Conservation (phyloP, 2,113 vertebrate genomes). For the Laticauda colubrina region DNA sequence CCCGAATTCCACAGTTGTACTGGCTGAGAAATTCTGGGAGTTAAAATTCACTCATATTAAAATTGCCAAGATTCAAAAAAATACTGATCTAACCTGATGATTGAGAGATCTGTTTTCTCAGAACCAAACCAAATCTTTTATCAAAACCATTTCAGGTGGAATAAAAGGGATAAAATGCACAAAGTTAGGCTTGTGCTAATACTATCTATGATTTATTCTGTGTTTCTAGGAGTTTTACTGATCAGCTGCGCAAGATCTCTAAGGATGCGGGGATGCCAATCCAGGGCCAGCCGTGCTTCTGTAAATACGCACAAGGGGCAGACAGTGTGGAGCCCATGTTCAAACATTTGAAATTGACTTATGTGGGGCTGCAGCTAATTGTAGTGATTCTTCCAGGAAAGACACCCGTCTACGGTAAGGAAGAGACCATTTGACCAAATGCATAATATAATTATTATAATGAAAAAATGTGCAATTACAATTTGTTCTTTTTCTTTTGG, state of each 20-base stretch:
- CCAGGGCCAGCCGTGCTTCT: slow-evolving; percentile 98
- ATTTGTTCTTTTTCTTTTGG: not conserved
- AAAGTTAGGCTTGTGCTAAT: not conserved
- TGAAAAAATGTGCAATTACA: rapidly evolving
- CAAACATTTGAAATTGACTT: slow-evolving; percentile 97
- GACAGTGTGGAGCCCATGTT: slow-evolving; percentile 99
- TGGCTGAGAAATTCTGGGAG: not conserved
- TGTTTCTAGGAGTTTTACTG: slow-evolving; percentile 89
- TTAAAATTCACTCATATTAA: not conserved
- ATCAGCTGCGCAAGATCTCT: slow-evolving; percentile 97
- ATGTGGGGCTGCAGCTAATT: slow-evolving; percentile 96
- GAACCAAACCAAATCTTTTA: not conserved
- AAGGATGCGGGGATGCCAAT: slow-evolving; percentile 99
- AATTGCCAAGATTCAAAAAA: not conserved
- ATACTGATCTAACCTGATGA: not conserved
- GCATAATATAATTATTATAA: not conserved
- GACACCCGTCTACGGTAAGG: slow-evolving; percentile 93
- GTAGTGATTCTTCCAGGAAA: slow-evolving; percentile 98
- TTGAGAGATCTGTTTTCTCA: not conserved
- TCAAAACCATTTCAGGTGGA: not conserved
- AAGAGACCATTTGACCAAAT: not conserved
- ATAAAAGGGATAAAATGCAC: not conserved
- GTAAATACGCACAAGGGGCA: slow-evolving; percentile 96
- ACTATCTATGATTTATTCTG: not conserved
- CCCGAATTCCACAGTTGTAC: not conserved